Conservation (phyloP, 1,140 invertebrate species). For the Tetragonula clypearis region DNA sequence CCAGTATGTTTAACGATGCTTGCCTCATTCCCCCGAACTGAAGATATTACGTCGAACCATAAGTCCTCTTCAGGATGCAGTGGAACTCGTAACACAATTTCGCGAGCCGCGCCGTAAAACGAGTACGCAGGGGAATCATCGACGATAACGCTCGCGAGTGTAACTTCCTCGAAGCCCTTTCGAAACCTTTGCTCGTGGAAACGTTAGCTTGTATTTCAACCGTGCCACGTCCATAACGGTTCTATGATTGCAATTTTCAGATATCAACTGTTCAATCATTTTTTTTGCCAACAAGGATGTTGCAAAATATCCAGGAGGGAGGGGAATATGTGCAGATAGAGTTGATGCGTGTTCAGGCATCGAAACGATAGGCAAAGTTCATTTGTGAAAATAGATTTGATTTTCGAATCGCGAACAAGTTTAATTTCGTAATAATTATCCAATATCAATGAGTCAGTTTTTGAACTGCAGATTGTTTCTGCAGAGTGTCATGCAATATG, state of each 20-base stretch:
- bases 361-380: no score
- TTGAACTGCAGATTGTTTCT: no score
- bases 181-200: neutral
- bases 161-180: neutral
- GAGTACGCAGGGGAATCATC: slow-evolving; percentile 17
- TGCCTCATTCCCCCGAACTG: neutral
- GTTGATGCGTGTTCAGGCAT: no score
- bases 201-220: neutral
- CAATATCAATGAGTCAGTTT: no score
- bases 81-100: slow-evolving; percentile 31
- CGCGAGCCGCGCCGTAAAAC: slow-evolving; percentile 1
- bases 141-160: slow-evolving; percentile 4
- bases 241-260: neutral
- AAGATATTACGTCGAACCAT: slow-evolving; percentile 19
- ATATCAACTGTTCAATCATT: neutral
- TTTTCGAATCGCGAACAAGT: no score
- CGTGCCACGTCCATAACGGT: neutral
- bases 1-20: slow-evolving; percentile 22
- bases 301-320: neutral
- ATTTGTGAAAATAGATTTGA: no score
- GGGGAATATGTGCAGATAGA: no score
- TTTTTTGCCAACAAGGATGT: neutral
- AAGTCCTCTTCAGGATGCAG: slow-evolving; percentile 25
- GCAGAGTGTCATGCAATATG: no score
- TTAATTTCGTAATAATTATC: no score